These are phyloP conservation scores for Cephus pulcher DNA, from an alignment of 2,888 invertebrate species.

Conservation along the genomic window DNA sequence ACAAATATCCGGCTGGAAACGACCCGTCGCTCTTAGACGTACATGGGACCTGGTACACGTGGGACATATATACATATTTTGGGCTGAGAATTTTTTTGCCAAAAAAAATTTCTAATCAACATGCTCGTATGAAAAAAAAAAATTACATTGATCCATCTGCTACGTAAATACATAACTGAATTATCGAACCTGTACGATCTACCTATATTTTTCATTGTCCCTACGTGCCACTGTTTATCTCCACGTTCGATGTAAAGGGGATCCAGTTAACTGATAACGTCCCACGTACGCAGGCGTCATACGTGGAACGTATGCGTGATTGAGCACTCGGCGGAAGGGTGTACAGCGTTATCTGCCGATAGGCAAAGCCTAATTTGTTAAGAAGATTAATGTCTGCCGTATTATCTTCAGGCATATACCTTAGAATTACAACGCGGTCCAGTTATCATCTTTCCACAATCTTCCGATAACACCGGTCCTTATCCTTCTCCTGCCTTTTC, in stretches of 20 bases:
- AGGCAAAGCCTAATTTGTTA: constrained; percentile 37
- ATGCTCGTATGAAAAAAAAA: not conserved
- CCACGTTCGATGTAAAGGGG: not conserved
- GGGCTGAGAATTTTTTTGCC: no score
- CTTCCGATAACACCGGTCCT: not conserved
- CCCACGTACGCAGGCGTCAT: not conserved
- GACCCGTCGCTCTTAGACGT: not conserved
- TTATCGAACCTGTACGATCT: not conserved
- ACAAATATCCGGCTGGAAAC: not conserved
- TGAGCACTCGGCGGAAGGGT: not conserved
- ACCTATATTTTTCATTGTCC: not conserved
- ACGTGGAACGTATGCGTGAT: constrained; percentile 9
- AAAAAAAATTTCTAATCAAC: no score
- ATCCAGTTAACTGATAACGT: not conserved
- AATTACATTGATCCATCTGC: not conserved
- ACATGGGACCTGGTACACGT: not conserved
- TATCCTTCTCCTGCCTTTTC: not conserved
- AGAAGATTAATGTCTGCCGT: constrained; percentile 38
- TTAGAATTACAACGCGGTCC: not conserved
- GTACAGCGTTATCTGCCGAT: constrained; percentile 29
- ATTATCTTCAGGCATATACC: constrained; percentile 22
- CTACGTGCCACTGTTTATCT: not conserved
- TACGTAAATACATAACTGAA: not conserved
- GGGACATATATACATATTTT: not conserved
- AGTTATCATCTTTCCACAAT: not conserved